Evolutionary conservation across 2,888 invertebrate species (phyloP).

Genomic region (Phymatocera aterrima): DNA sequence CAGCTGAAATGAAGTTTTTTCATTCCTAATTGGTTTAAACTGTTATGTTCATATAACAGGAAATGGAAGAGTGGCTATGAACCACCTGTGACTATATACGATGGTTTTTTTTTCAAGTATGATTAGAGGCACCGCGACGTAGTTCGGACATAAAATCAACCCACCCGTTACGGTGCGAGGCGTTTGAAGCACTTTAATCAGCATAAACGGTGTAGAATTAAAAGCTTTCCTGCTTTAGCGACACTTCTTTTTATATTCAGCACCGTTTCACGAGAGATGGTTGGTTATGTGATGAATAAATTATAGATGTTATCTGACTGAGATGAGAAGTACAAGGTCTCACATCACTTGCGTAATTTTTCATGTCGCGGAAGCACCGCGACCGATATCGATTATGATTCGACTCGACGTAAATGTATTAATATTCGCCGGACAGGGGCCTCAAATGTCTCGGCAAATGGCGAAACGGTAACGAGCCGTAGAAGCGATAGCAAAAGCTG

Average conservation of each 20-base stretch:
- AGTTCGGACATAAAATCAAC: neutral
- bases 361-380: neutral
- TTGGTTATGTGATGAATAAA: conserved; percentile 5
- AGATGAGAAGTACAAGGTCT: neutral
- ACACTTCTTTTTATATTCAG: neutral
- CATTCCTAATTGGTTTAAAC: neutral
- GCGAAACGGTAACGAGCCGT: conserved; percentile 25
- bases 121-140: neutral
- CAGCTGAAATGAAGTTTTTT: neutral
- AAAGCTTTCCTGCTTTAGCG: neutral
- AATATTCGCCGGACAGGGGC: neutral
- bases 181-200: neutral
- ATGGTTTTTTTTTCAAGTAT: neutral
- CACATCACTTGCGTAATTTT: neutral
- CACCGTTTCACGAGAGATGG: neutral
- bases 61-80: neutral
- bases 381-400: neutral
- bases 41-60: neutral
- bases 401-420: neutral
- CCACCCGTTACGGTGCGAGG: neutral
- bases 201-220: conserved; percentile 9
- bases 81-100: neutral
- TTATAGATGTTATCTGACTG: conserved; percentile 11
- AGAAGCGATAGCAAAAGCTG: neutral
- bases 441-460: neutral